Evolutionary conservation across 2,888 invertebrate species (phyloP).

Genomic region (Volucella bombylans): DNA sequence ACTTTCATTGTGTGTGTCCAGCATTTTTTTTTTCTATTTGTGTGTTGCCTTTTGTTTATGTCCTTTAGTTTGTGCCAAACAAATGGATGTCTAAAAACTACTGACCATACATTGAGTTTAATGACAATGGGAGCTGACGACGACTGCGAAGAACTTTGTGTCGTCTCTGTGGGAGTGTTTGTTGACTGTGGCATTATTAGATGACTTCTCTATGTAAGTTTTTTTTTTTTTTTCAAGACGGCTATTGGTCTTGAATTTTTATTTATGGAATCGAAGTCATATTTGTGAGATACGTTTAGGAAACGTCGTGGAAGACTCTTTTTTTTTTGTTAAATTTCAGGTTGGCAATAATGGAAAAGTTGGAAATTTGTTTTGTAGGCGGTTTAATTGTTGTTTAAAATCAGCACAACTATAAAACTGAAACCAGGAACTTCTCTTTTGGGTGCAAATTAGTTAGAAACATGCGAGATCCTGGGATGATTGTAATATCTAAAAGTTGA

Average conservation of each 20-base stretch:
- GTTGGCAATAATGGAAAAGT: background rate
- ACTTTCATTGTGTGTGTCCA: slow-evolving; percentile 24
- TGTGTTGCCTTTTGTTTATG: slow-evolving; percentile 1
- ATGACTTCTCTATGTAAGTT: slow-evolving; percentile 36
- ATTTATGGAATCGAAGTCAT: slow-evolving; percentile 39
- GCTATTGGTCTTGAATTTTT: background rate
- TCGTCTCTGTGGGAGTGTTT: slow-evolving; percentile 56
- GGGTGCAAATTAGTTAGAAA: no score
- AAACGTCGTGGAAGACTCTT: background rate
- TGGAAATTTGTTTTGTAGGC: background rate
- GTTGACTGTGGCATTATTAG: slow-evolving; percentile 60
- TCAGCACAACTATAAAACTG: no score
- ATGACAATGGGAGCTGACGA: slow-evolving; percentile 44
- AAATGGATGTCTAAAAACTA: slow-evolving; percentile 65
- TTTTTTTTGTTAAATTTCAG: background rate
- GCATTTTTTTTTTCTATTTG: background rate
- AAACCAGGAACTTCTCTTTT: no score
- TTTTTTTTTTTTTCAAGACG: slow-evolving; percentile 49
- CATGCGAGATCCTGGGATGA: no score
- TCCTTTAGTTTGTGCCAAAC: slow-evolving; percentile 55
- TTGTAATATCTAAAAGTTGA: no score
- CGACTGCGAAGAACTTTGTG: slow-evolving; percentile 43
- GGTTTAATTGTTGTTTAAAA: background rate
- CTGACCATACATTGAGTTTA: slow-evolving; percentile 55
- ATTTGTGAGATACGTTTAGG: slow-evolving; percentile 51